Evolutionary conservation across 2,797 vertebrate genomes (phyloP), one percentile per base, ranked within the genome.

Genomic region (Cygnus olor): DNA sequence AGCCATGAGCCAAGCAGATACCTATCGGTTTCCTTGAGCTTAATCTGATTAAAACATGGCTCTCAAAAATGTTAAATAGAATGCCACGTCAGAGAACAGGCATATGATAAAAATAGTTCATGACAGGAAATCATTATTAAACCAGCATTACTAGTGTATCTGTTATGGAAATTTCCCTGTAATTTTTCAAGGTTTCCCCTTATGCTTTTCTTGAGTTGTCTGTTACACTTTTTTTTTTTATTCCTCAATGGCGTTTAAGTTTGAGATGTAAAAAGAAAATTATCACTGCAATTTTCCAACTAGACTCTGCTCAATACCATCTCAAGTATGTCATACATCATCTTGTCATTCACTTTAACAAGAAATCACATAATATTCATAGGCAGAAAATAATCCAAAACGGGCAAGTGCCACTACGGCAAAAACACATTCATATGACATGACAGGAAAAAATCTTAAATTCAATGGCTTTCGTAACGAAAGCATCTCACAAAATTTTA

Each of bases 11-110:
- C 97, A 98, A 97, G 97, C 97, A 98, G 98, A 98, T 98, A 98
- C 97, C 96, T 98, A 98, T 98, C 95, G 28, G 96, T 97, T 98
- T 98, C 97, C 97, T 97, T 97, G 96, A 97, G 95, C 97, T 98
- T 98, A 98, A 98, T 98, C 97, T 97, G 98, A 98, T 98, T 98
- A 98, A 97, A 98, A 98, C 94, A 95, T 97, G 96, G 88, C 95
- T 97, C 95, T 97, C 95, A 96, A 98, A 98, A 97, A 96, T 82
- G 91, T 97, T 98, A 97, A 98, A 96, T 94, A 97, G 95, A 97
- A 69, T 96, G 97, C 97, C 97, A 98, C 97, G 95, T 98, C 95
- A 98, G 96, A 97, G 84, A 96, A 83, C 96, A 91, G 77, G 82
- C 97, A 93, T 95, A 97, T 88, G 94, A 98, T 97, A 98, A 98